phyloP scores from a whole-genome alignment of 2,888 invertebrate species.

The Eupithecia tripunctaria region DNA sequence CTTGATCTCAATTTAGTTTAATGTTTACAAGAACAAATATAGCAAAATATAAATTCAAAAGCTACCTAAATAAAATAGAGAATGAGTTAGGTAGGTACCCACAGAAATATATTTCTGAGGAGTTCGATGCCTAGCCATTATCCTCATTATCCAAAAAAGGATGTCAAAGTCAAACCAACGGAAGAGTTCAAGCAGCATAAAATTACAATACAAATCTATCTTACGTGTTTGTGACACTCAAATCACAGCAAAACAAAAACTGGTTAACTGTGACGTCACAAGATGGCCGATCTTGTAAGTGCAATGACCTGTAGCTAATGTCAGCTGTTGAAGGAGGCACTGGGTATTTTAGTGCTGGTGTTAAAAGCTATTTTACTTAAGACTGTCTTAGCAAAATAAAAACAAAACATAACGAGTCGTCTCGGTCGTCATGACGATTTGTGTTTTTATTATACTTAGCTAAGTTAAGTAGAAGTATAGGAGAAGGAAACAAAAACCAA shows the following conservation, averaged over 20 bases:
- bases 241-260: conserved; percentile 50
- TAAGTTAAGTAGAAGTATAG: too few species aligned
- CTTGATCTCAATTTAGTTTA: too few species aligned
- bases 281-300: conserved; percentile 69
- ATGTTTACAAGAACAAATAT: too few species aligned
- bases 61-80: too few species aligned
- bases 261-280: conserved; percentile 62
- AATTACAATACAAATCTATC: conserved; percentile 34
- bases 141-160: background rate
- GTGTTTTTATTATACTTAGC: background rate
- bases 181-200: conserved; percentile 17
- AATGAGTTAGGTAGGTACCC: background rate
- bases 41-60: too few species aligned
- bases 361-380: background rate
- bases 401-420: background rate
- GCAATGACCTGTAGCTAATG: conserved; percentile 72
- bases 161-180: background rate
- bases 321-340: conserved; percentile 62
- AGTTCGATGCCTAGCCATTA: background rate
- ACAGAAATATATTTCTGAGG: too few species aligned
- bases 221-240: conserved; percentile 38
- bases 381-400: background rate
- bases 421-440: background rate
- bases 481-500: too few species aligned
- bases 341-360: background rate